These are phyloP conservation scores for Temnothorax ravouxi DNA, from an alignment of 2,888 invertebrate species.

Conservation along the genomic window DNA sequence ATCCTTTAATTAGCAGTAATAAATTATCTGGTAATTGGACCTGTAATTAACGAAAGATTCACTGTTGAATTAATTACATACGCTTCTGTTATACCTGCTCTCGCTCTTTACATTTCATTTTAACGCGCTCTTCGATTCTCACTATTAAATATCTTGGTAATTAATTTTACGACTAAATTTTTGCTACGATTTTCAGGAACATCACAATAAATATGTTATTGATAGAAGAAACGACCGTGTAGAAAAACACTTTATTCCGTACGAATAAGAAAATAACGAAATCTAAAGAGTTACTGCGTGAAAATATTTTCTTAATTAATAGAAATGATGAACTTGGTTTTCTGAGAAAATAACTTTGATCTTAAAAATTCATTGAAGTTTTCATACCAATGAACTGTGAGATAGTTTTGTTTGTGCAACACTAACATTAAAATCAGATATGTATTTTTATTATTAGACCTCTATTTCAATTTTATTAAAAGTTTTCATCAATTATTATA, in stretches of 20 bases:
- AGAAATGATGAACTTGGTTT: constrained; percentile 36
- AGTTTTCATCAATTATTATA: not conserved
- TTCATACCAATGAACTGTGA: not conserved
- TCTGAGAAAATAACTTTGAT: constrained; percentile 26
- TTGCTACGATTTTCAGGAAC: not conserved
- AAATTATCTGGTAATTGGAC: not conserved
- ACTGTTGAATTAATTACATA: constrained; percentile 17
- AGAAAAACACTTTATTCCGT: not conserved
- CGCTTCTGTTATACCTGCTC: not conserved
- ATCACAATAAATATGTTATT: constrained; percentile 29
- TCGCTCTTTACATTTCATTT: not conserved
- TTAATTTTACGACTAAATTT: constrained; percentile 39
- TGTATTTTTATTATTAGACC: not conserved
- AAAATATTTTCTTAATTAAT: constrained; percentile 62
- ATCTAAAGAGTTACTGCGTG: not conserved
- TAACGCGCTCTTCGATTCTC: not conserved
- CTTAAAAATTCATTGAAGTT: constrained; percentile 38
- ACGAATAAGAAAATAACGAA: constrained; percentile 11
- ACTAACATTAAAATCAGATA: constrained; percentile 8
- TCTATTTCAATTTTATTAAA: constrained; percentile 15
- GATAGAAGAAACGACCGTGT: not conserved
- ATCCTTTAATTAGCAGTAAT: constrained; percentile 32
- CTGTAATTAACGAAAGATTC: constrained; percentile 5
- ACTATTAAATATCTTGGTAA: constrained; percentile 20
- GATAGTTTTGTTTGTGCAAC: constrained; percentile 4